Percentiles rank a stretch among this genome's conserved stretches.
Conservation (phyloP, 2,797 vertebrate genomes). For the Austrolebias charrua region DNA sequence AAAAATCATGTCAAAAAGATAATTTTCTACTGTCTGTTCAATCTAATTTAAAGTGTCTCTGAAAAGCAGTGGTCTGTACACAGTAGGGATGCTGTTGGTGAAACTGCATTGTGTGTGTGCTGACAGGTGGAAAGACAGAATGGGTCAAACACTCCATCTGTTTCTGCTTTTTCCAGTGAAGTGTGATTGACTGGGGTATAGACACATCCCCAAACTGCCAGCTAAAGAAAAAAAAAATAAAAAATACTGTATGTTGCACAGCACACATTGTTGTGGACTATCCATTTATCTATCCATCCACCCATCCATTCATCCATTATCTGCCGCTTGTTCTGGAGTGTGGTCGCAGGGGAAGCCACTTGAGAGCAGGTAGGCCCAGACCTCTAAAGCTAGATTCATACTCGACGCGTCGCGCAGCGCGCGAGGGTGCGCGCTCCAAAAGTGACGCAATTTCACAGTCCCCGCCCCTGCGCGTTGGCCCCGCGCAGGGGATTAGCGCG, state of each 20-base stretch:
- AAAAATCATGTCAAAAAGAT: conserved; percentile 21
- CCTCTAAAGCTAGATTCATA: too few relatives aligned
- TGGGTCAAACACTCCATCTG: conserved; percentile 64
- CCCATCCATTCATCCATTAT: too few relatives aligned
- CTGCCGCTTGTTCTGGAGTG: background rate
- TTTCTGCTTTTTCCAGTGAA: conserved; percentile 54
- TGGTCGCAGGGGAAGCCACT: background rate
- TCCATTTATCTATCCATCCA: too few relatives aligned
- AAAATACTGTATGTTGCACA: conserved; percentile 30
- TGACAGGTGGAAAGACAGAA: conserved; percentile 56
- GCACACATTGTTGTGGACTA: conserved; percentile 32
- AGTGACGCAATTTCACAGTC: too few relatives aligned
- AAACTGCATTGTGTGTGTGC: conserved; percentile 33
- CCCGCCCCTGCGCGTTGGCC: too few relatives aligned
- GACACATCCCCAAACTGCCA: conserved; percentile 14
- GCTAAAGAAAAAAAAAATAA: conserved; percentile 32
- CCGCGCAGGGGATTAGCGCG: too few relatives aligned
- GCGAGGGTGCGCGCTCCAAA: too few relatives aligned
- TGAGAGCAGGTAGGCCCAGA: too few relatives aligned
- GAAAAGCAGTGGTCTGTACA: conserved; percentile 56
- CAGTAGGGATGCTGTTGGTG: conserved; percentile 38
- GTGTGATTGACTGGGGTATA: conserved; percentile 56
- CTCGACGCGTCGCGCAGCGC: too few relatives aligned
- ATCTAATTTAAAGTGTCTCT: conserved; percentile 46
- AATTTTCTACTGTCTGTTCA: conserved; percentile 46